Base-by-base conservation (phyloP, 2,113 vertebrate genomes). In the Aegithalos caudatus region DNA sequence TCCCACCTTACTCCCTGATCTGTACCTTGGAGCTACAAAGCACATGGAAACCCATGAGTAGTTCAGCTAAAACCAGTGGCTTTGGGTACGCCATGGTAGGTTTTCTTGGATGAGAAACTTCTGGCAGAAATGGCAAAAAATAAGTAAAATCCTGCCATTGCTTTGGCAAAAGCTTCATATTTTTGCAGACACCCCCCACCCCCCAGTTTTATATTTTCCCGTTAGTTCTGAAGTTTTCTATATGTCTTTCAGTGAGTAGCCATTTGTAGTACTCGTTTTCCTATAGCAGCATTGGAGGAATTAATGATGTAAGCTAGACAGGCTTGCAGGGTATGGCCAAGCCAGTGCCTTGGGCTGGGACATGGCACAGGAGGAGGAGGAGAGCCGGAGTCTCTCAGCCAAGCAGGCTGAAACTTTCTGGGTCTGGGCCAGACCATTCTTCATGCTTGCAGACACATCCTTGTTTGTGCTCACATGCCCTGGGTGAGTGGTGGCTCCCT, bases 11-110 rank as follows among this genome's bases (percentile, higher is more conserved):
- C 14, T 38, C 54, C 40, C 33, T 53, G 61, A 18, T 38, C 53
- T 3, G 0, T 33, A 66, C 38, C 14, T 57, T 28, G 35, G 50
- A 73, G 21, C 33, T 5, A 4, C 69, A 50, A 23, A 78, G 16
- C 25, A 17, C 2, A 1, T 44, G 33, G 42, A 88, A 91, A 86
- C 23, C 40, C 12, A 14, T 5, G 23, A 42, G 15, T 4, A 40
- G 29, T 24, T 86, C 27, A 78, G 25, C 38, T 76, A 47, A 76
- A 95, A 29, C 12, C 5, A 37, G 19, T 19, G 35, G 17, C 29
- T 74, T 88, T 0, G 1, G 12, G 11, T 33, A 33, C 0, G 0
- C 22, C 44, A 67, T 28, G 16, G 9, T 17, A 42, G 4, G 15
- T 7, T 65, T 92, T 71, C 73, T 67, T 60, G 17, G 11, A 31